Evolutionary conservation across 2,888 invertebrate species (phyloP), one percentile per base, ranked within the genome.

Genomic region (Pachliopta kotzebuea): DNA sequence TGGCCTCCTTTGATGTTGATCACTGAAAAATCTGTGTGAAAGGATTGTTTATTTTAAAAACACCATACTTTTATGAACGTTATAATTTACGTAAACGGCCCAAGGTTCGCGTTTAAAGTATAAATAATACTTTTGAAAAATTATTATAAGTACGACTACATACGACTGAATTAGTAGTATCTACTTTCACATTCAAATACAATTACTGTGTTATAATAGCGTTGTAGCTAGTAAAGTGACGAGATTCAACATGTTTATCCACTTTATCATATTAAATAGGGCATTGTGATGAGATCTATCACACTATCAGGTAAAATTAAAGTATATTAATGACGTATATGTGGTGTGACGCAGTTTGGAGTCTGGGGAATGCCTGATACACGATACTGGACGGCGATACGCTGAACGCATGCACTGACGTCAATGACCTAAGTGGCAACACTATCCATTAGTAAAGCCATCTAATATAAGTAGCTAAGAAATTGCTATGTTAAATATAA

Each of bases 361-460:
- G 60, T 49, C 56, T 57, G 65, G 65, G 61, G 60, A 57, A 54
- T 54, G 53, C 57, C 60, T 58, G 53, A 53, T 42, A 24, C 42
- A 23, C 42, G 52, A 58, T 63, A 61, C 56, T 53, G 53, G 54
- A 21, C 26, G 26, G 53, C 14, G 8, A 20, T 29, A 29, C 53
- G 50, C 59, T 63, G 60, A 57, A 52, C 31, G 37, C 53, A 53
- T 45, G 26, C 42, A 20, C 53, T 65, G 65, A 65, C 65, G 65
- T 65, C 65, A 65, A 65, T 61, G 57, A 65, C 65, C 65, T 65
- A 53, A 65, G 65, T 61, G 61, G 56, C 53, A 61, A 61, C 64
- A 60, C 57, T 54, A 45, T 60, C 26, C 65, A 65, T 65, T 65
- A 61, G 65, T 57, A 57, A 58, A 61, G 45, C 29, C 20, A 65